Conservation (phyloP, 2,797 vertebrate genomes). For the Diplodus puntazzo region DNA sequence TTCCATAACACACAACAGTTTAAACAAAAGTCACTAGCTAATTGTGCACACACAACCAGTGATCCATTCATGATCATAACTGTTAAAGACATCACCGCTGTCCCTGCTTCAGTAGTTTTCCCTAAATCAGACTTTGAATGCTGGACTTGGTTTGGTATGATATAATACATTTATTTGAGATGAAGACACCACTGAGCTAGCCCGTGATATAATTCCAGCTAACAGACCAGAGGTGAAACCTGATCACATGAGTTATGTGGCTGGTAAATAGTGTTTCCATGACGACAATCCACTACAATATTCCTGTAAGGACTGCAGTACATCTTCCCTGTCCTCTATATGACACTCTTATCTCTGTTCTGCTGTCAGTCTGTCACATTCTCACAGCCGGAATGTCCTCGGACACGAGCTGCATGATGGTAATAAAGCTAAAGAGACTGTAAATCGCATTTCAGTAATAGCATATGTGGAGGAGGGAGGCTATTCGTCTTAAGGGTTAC, state of each 20-base stretch:
- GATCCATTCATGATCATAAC: too few relatives aligned
- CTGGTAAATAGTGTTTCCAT: constrained; percentile 47
- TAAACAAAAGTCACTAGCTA: too few relatives aligned
- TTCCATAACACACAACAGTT: too few relatives aligned
- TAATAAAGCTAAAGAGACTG: neutral
- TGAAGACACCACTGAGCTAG: neutral
- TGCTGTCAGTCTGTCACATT: neutral
- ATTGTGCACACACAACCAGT: too few relatives aligned
- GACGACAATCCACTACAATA: constrained; percentile 31
- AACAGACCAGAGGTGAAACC: neutral
- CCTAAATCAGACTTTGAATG: neutral
- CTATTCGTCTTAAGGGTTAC: too few relatives aligned
- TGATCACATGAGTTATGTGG: neutral
- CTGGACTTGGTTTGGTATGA: neutral
- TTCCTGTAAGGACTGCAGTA: neutral
- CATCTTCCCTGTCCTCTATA: neutral
- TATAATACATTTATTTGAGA: neutral
- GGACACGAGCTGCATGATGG: neutral
- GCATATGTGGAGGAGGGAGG: neutral
- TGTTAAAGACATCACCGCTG: too few relatives aligned
- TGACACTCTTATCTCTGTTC: neutral
- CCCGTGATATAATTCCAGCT: neutral
- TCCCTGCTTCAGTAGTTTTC: too few relatives aligned
- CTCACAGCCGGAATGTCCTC: neutral
- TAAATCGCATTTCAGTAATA: neutral